Conservation (phyloP, 2,888 invertebrate species). For the Rhamnusium bicolor region DNA sequence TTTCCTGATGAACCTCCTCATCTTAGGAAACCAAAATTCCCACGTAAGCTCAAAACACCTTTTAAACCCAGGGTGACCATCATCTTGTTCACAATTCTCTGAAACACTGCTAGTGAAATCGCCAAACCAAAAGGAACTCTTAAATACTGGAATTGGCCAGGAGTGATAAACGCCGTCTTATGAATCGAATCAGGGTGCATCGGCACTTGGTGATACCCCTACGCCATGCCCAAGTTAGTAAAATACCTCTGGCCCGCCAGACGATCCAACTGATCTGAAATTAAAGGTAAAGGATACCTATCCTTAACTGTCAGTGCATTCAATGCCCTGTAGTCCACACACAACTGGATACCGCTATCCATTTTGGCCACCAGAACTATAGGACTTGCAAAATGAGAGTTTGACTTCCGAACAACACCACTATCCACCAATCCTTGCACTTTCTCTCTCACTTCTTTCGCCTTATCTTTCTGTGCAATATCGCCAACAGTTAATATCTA, state of each 20-base stretch:
- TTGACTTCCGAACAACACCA: conserved; percentile 37
- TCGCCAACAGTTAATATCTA: neutral
- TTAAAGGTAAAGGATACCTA: conserved; percentile 35
- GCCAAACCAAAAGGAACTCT: no score
- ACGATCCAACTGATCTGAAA: conserved; percentile 42
- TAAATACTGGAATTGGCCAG: neutral
- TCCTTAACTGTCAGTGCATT: conserved; percentile 43
- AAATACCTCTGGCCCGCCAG: conserved; percentile 47
- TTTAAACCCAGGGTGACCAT: no score
- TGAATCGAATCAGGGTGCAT: conserved; percentile 51
- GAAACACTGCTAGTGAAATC: no score
- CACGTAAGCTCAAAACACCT: no score
- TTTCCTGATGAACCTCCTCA: no score
- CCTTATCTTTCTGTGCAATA: neutral
- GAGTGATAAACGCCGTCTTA: conserved; percentile 57
- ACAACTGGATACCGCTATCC: conserved; percentile 35
- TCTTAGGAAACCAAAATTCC: no score
- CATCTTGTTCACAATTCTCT: no score
- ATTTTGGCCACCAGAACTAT: conserved; percentile 46
- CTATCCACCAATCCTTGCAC: conserved; percentile 37
- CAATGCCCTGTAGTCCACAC: conserved; percentile 46
- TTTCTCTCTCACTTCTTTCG: conserved; percentile 36
- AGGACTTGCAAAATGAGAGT: conserved; percentile 41
- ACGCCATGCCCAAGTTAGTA: conserved; percentile 53
- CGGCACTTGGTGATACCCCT: conserved; percentile 59